phyloP scores from a whole-genome alignment of 2,113 vertebrate genomes.

The Danionella cerebrum region DNA sequence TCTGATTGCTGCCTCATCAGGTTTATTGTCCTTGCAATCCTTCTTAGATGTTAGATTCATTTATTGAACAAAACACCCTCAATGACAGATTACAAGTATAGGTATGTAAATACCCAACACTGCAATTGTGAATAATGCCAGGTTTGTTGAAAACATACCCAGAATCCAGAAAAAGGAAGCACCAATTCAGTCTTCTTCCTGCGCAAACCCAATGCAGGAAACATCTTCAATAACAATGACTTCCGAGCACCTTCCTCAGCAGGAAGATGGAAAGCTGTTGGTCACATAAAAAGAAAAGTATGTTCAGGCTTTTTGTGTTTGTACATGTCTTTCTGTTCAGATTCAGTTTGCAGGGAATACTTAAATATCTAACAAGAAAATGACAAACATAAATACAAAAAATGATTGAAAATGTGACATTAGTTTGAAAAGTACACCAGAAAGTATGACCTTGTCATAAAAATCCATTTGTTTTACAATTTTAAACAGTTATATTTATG shows the following conservation, averaged over 20 bases:
- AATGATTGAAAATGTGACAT: no score
- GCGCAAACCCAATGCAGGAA: constrained; percentile 43
- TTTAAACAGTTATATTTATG: no score
- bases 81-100: no score
- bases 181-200: background rate
- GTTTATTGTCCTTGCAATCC: background rate
- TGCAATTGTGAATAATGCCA: background rate
- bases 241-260: constrained; percentile 45
- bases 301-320: background rate
- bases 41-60: background rate
- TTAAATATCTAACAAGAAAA: no score
- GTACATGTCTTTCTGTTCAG: background rate
- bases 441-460: no score
- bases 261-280: constrained; percentile 42
- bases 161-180: background rate
- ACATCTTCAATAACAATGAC: constrained; percentile 42
- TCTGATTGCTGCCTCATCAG: background rate
- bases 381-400: no score
- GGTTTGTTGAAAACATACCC: background rate
- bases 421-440: no score
- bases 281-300: background rate
- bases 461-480: no score
- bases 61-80: background rate
- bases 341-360: background rate
- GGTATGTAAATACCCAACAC: background rate